Evolutionary conservation across 2,797 vertebrate species (phyloP).

Genomic region (Ataeniobius toweri): DNA sequence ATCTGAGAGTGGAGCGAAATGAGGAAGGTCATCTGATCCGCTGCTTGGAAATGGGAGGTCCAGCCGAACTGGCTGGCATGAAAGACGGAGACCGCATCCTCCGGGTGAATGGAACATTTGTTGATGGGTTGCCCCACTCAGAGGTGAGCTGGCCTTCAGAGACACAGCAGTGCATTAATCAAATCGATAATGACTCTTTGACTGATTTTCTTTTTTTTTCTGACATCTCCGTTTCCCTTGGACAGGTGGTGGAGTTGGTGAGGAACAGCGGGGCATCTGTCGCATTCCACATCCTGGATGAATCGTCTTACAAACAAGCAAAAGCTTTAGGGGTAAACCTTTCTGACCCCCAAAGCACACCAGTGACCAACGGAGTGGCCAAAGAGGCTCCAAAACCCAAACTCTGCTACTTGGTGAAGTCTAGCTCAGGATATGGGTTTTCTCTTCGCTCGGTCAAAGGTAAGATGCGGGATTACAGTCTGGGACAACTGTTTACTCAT

Average conservation of each 20-base stretch:
- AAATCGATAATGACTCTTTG: slow-evolving; percentile 7
- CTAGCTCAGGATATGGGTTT: slow-evolving; percentile 84
- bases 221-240: slow-evolving; percentile 1
- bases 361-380: slow-evolving; percentile 63
- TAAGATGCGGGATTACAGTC: slow-evolving; percentile 59
- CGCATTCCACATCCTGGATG: slow-evolving; percentile 86
- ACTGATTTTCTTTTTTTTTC: not conserved
- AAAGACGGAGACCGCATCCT: slow-evolving; percentile 93
- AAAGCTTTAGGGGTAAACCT: slow-evolving; percentile 78
- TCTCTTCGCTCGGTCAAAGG: slow-evolving; percentile 86
- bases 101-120: slow-evolving; percentile 87
- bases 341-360: slow-evolving; percentile 58
- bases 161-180: slow-evolving; percentile 9
- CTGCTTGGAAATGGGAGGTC: slow-evolving; percentile 83
- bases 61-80: slow-evolving; percentile 89
- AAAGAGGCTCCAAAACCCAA: slow-evolving; percentile 73
- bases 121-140: slow-evolving; percentile 85
- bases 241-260: slow-evolving; percentile 89
- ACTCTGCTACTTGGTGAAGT: slow-evolving; percentile 89
- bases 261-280: slow-evolving; percentile 83
- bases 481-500: too few species aligned
- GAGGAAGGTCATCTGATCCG: slow-evolving; percentile 90
- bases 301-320: slow-evolving; percentile 83
- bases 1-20: slow-evolving; percentile 85
- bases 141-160: slow-evolving; percentile 76